Conservation (phyloP, 1,140 invertebrate genomes). For the Atta colombica region DNA sequence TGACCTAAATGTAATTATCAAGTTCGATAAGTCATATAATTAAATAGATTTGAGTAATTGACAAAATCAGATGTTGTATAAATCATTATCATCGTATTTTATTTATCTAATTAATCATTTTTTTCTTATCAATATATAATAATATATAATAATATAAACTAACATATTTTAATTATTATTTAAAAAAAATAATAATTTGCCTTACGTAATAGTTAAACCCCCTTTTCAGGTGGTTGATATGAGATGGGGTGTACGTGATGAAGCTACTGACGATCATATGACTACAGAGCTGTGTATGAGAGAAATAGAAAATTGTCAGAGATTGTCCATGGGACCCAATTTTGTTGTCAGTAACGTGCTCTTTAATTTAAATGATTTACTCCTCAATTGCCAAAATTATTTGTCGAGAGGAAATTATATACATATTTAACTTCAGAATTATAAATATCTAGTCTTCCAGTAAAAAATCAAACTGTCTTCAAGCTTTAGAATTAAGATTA, state of each 20-base stretch:
- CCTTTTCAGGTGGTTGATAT: slow-evolving; percentile 96
- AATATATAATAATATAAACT: neutral
- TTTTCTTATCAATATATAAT: neutral
- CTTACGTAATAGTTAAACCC: slow-evolving; percentile 40
- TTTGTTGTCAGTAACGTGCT: slow-evolving; percentile 92
- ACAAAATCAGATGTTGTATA: neutral
- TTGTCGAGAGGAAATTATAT: neutral
- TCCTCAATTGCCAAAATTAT: neutral
- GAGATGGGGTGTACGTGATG: slow-evolving; percentile 98
- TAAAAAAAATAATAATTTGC: neutral
- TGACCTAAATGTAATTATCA: too few species aligned
- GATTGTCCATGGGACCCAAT: slow-evolving; percentile 98
- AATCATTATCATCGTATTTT: neutral
- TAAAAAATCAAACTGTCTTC: neutral
- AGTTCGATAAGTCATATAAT: neutral
- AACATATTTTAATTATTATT: neutral
- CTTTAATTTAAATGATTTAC: slow-evolving; percentile 1
- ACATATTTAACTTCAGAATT: neutral
- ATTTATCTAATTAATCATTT: slow-evolving; percentile 39
- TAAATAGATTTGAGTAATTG: neutral
- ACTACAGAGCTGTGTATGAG: slow-evolving; percentile 99
- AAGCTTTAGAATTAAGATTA: neutral
- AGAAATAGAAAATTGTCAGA: slow-evolving; percentile 98
- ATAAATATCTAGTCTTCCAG: too few species aligned
- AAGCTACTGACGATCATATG: slow-evolving; percentile 99